These are phyloP conservation scores for Gymnoscopelus microlampas DNA, from an alignment of 2,797 vertebrate species.

Conservation along the genomic window DNA sequence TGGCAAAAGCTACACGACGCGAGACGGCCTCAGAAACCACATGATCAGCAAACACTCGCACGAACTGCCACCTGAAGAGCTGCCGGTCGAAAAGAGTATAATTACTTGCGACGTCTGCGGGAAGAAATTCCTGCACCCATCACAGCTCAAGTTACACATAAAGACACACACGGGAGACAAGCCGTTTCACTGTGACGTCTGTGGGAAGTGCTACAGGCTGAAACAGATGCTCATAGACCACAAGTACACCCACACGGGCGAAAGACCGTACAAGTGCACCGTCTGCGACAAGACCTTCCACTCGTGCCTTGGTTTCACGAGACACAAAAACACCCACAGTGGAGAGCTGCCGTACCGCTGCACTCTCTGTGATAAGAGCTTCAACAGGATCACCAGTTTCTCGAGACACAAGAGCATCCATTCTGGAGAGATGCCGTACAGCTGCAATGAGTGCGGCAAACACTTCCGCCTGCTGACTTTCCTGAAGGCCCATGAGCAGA, in stretches of 20 bases:
- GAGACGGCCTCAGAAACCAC: constrained; percentile 55
- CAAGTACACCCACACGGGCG: constrained; percentile 45
- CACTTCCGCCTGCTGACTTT: constrained; percentile 54
- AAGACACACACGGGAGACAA: constrained; percentile 50
- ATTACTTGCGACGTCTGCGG: constrained; percentile 49
- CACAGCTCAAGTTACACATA: constrained; percentile 40
- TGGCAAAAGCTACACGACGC: constrained; percentile 47
- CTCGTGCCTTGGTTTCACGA: background rate
- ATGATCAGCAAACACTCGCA: constrained; percentile 58
- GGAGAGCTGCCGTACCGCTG: constrained; percentile 52
- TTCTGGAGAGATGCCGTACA: constrained; percentile 36
- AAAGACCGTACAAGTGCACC: background rate
- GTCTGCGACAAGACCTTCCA: constrained; percentile 1
- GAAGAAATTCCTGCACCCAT: constrained; percentile 57
- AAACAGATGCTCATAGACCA: constrained; percentile 54
- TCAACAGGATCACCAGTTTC: constrained; percentile 51
- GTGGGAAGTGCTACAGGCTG: constrained; percentile 49
- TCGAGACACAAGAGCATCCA: constrained; percentile 61
- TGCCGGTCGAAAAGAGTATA: background rate
- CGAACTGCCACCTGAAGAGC: constrained; percentile 13
- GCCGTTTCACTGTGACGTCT: constrained; percentile 55
- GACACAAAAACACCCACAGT: background rate
- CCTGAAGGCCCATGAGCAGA: constrained; percentile 60
- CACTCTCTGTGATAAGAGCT: constrained; percentile 48
- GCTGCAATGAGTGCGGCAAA: constrained; percentile 53